Percentiles rank a stretch among this genome's conserved stretches.
These are phyloP conservation scores for Rhinella marina DNA, from an alignment of 2,797 vertebrate genomes.

Conservation along the genomic window DNA sequence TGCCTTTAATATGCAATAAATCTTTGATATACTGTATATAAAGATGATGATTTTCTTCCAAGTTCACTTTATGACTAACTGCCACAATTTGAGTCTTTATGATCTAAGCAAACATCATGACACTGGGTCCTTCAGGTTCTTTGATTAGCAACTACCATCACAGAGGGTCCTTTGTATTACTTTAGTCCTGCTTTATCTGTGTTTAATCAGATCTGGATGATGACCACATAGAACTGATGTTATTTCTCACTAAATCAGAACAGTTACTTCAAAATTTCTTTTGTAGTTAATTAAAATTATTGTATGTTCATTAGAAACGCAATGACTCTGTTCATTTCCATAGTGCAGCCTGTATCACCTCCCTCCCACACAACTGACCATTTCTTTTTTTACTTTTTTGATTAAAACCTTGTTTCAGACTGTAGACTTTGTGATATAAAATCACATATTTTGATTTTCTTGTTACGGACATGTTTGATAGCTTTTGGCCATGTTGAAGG, in stretches of 20 bases:
- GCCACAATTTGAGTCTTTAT: neutral
- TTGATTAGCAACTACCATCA: neutral
- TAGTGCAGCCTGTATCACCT: neutral
- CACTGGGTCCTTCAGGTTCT: neutral
- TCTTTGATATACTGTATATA: neutral
- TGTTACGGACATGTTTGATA: neutral
- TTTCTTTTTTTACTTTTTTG: neutral
- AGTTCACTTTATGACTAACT: neutral
- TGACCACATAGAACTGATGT: neutral
- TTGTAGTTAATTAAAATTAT: conserved; percentile 26
- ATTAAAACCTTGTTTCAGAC: conserved; percentile 14
- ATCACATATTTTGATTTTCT: neutral
- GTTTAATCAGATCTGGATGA: neutral
- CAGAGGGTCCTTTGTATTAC: neutral
- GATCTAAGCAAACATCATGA: neutral
- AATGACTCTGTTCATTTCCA: conserved; percentile 4
- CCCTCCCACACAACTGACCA: neutral
- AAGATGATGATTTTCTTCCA: neutral
- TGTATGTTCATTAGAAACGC: neutral
- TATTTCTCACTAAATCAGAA: neutral
- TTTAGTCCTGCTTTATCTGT: neutral
- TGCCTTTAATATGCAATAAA: neutral
- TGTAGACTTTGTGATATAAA: neutral
- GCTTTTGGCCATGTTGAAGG: neutral
- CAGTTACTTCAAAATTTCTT: neutral